Evolutionary conservation across 2,113 vertebrate species (phyloP).

Genomic region (Phainopepla nitens): DNA sequence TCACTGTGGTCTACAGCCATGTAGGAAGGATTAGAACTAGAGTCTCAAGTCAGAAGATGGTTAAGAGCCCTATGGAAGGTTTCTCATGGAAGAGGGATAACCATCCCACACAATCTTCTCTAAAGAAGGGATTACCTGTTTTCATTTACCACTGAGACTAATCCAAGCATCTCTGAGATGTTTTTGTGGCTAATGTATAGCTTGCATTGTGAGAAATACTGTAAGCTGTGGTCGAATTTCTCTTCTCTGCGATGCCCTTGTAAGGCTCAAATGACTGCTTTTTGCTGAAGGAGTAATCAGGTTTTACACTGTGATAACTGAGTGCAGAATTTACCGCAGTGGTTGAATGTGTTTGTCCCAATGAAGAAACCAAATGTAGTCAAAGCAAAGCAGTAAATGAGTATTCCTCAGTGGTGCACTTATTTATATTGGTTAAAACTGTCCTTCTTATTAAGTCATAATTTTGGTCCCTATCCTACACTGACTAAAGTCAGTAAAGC

Average conservation of each 20-base stretch:
- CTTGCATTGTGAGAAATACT: background rate
- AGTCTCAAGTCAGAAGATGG: background rate
- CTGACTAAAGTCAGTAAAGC: background rate
- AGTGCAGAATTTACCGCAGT: background rate
- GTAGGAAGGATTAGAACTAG: slow-evolving; percentile 1
- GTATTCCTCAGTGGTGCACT: background rate
- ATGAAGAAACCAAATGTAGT: background rate
- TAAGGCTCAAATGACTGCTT: background rate
- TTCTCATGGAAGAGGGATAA: background rate
- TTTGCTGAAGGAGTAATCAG: background rate
- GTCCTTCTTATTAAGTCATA: background rate
- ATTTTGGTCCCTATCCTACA: background rate
- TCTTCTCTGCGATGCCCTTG: background rate
- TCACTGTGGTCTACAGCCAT: slow-evolving; percentile 43
- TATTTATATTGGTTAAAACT: background rate
- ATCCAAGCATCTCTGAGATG: background rate
- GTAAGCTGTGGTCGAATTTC: background rate
- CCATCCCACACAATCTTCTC: background rate
- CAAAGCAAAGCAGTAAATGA: background rate
- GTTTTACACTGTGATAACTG: background rate
- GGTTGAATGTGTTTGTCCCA: background rate
- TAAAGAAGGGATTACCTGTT: slow-evolving; percentile 29
- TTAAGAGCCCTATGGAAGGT: background rate
- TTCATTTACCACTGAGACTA: background rate
- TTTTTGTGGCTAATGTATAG: slow-evolving; percentile 10